phyloP scores from a whole-genome alignment of 2,888 invertebrate species.

The Parnassius mnemosyne region DNA sequence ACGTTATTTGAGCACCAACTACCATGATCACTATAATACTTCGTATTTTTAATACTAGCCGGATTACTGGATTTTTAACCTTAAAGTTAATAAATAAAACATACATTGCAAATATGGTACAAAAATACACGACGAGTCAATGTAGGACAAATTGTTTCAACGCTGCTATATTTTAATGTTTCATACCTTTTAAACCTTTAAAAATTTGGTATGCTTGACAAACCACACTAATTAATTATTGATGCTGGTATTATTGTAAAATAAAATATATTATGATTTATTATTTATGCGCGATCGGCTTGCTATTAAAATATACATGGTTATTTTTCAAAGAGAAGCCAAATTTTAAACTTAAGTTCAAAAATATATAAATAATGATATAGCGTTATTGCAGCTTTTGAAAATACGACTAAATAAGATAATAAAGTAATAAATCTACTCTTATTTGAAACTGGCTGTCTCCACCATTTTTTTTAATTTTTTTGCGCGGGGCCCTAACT shows the following conservation, averaged over 20 bases:
- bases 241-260: background rate
- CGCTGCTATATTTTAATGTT: conserved; percentile 1
- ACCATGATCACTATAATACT: conserved; percentile 12
- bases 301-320: too few species aligned
- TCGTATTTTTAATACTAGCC: conserved; percentile 3
- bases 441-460: too few species aligned
- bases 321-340: too few species aligned
- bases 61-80: conserved; percentile 11
- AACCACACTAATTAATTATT: conserved; percentile 16
- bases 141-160: conserved; percentile 3
- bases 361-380: too few species aligned
- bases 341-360: too few species aligned
- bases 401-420: too few species aligned
- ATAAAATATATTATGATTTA: too few species aligned
- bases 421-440: too few species aligned
- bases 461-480: too few species aligned
- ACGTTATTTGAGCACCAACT: conserved; percentile 17
- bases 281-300: too few species aligned
- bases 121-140: conserved; percentile 1
- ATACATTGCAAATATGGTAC: conserved; percentile 4
- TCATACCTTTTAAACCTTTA: conserved; percentile 1
- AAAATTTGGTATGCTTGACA: background rate
- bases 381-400: too few species aligned
- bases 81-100: conserved; percentile 5
- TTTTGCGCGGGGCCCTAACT: too few species aligned